These are phyloP conservation scores for Drosophila histrio DNA, from an alignment of 2,888 invertebrate genomes.

Conservation along the genomic window DNA sequence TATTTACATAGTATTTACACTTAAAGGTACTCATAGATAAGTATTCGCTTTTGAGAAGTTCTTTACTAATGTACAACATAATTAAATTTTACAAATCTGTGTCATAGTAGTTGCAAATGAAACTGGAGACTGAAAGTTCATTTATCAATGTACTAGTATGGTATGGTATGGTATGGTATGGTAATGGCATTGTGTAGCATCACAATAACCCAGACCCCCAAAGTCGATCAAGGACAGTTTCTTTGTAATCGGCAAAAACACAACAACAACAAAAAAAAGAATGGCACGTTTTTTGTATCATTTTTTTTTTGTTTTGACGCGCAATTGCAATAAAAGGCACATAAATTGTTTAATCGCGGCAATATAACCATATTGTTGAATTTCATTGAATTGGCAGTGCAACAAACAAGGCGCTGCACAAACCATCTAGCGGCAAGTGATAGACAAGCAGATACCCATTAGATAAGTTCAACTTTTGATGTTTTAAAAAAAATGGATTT, in stretches of 20 bases:
- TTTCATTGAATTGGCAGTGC: constrained; percentile 5
- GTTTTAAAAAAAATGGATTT: no score
- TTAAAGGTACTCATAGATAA: no score
- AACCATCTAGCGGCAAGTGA: neutral
- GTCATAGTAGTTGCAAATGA: neutral
- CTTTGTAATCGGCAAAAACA: constrained; percentile 15
- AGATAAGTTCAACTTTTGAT: no score
- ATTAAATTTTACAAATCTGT: neutral
- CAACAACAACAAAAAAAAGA: neutral
- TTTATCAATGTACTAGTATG: neutral
- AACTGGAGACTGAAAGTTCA: neutral
- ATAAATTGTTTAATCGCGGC: constrained; percentile 11
- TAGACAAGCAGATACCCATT: constrained; percentile 7
- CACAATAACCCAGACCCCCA: constrained; percentile 28
- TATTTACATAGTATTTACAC: no score
- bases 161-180: no score
- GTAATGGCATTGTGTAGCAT: no score
- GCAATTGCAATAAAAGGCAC: constrained; percentile 33
- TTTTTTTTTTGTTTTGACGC: constrained; percentile 10
- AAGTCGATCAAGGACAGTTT: constrained; percentile 38
- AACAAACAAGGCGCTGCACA: neutral
- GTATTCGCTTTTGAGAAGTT: neutral
- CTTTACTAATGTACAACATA: neutral
- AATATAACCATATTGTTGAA: constrained; percentile 22
- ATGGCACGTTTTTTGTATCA: neutral